A percentile compares a stretch with the other conserved stretches of the same genome.
Evolutionary conservation across 2,113 vertebrate genomes (phyloP).

Genomic region (Tragelaphus scriptus): DNA sequence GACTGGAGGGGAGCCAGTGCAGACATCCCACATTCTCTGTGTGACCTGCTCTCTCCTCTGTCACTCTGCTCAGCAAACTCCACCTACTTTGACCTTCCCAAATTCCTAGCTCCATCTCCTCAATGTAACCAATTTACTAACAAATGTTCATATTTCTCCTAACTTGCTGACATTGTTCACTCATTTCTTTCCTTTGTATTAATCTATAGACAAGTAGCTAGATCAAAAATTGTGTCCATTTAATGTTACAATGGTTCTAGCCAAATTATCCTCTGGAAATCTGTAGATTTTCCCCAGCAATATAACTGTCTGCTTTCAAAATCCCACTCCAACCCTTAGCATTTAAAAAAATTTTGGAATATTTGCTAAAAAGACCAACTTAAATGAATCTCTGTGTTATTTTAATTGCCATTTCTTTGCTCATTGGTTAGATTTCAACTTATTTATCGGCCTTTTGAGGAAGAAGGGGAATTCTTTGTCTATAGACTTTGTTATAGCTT

Average conservation of each 20-base stretch:
- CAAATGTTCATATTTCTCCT: not conserved
- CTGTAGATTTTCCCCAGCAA: not conserved
- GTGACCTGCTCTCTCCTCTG: not conserved
- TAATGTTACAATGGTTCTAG: not conserved
- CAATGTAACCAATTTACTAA: not conserved
- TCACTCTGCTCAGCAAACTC: not conserved
- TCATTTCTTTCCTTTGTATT: not conserved
- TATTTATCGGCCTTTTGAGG: not conserved
- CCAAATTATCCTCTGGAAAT: not conserved
- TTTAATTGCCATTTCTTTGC: not conserved
- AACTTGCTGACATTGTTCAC: not conserved
- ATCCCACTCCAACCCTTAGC: not conserved
- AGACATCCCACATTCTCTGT: accelerated
- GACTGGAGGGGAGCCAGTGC: not conserved
- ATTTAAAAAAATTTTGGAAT: not conserved
- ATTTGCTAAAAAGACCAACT: not conserved
- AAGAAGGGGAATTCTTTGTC: not conserved
- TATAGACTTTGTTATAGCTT: not conserved
- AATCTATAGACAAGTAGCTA: not conserved
- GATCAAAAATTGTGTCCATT: not conserved
- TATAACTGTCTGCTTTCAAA: slow-evolving; percentile 6
- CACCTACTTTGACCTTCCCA: not conserved
- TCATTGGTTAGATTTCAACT: not conserved
- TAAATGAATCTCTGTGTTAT: not conserved
- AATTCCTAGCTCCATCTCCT: not conserved